Conservation (phyloP, 2,888 invertebrate genomes). For the Drosophila merina region DNA sequence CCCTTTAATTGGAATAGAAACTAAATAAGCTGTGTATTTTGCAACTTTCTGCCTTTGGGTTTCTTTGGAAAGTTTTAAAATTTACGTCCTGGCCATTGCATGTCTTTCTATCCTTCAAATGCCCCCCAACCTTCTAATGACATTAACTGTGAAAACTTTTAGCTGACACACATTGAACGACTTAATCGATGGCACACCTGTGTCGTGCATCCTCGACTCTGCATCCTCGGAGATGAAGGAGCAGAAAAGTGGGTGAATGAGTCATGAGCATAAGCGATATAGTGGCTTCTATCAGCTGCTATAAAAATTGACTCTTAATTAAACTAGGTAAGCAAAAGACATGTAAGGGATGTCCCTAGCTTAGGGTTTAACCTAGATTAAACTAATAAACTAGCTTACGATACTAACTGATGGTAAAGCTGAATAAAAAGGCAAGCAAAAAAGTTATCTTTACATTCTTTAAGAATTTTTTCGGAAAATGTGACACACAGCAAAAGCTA, state of each 20-base stretch:
- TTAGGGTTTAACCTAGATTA: slow-evolving; percentile 31
- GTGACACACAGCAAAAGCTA: neutral
- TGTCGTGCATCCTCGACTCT: slow-evolving; percentile 3
- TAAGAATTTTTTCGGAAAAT: no score
- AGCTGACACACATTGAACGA: slow-evolving; percentile 49
- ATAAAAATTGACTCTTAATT: slow-evolving; percentile 77
- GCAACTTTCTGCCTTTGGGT: neutral
- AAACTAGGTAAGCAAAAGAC: slow-evolving; percentile 56
- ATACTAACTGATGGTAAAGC: neutral
- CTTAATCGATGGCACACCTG: slow-evolving; percentile 65
- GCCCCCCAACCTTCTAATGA: slow-evolving; percentile 53
- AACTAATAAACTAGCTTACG: slow-evolving; percentile 23
- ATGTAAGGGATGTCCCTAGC: slow-evolving; percentile 12
- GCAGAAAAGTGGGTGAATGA: slow-evolving; percentile 25
- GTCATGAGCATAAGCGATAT: slow-evolving; percentile 54
- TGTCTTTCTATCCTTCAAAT: slow-evolving; percentile 12
- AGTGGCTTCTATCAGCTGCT: slow-evolving; percentile 61
- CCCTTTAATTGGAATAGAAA: slow-evolving; percentile 33
- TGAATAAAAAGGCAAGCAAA: neutral
- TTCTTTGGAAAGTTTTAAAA: slow-evolving; percentile 47
- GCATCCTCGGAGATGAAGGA: neutral
- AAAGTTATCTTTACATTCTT: neutral
- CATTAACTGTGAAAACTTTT: slow-evolving; percentile 67
- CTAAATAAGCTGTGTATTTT: neutral
- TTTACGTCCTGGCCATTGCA: slow-evolving; percentile 44